Base-by-base conservation (phyloP, 2,113 vertebrate genomes). In the Colistium nudipinnis region DNA sequence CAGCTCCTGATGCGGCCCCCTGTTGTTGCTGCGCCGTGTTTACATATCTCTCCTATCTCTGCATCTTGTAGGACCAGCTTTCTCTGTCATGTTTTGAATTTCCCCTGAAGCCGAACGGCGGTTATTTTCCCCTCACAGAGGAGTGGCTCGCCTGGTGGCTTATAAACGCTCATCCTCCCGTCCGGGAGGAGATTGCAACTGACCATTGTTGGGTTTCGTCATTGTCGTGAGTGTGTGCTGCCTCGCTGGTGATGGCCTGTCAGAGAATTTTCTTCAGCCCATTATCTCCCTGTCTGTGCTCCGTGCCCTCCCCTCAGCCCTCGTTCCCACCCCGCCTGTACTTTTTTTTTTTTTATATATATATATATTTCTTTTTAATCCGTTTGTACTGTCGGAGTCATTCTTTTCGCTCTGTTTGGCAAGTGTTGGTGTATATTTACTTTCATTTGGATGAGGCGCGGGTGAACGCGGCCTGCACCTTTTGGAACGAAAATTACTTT, bases 191-290 rank as follows among this genome's bases (percentile, higher is more conserved):
- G 74, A 82, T 87, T 87, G 73, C 77, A 76, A 63, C 75, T 77
- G 81, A 82, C 81, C 72, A 74, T 75, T 74, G 77, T 78, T 86
- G 72, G 63, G 70, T 88, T 86, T 86, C 75, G 76, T 85, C 79
- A 86, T 80, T 19, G 2, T 70, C 67, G 60, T 68, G 39, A 82
- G 69, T 53, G 79, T 53, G 79, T 38, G 1, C 48, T 62, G 47
- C 69, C 53, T 80, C 48, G 2, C 54, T 31, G 62, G 52, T 59
- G 69, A 81, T 78, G 47, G 75, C 64, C 52, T 81, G 76, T 80
- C 55, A 41, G 62, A 61, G 59, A 64, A 61, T 85, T 57, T 72
- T 80, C 61, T 53, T 68, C 62, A 61, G 61, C 67, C 48, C 71
- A 62, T 86, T 76, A 79, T 78, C 48, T 64, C 20, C 64, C 62